These are phyloP conservation scores for Pleuronectes platessa DNA, from an alignment of 2,113 vertebrate genomes.

Conservation along the genomic window DNA sequence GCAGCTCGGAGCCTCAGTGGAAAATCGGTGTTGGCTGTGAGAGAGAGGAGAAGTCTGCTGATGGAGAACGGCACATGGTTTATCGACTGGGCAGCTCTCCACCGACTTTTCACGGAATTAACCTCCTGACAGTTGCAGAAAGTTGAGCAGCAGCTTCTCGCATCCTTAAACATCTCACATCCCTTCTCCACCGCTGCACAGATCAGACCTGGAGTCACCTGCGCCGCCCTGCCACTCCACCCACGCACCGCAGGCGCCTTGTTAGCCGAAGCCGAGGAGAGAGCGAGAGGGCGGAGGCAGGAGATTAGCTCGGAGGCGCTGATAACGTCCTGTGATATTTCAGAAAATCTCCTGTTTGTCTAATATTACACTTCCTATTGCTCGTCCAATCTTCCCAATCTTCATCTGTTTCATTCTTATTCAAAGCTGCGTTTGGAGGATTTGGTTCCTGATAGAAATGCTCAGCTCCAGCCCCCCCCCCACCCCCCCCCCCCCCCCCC, in stretches of 20 bases:
- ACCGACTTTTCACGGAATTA: conserved; percentile 51
- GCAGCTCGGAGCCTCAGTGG: neutral
- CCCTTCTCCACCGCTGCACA: conserved; percentile 4
- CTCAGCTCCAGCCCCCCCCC: conserved; percentile 30
- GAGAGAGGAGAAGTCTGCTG: conserved; percentile 8
- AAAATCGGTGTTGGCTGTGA: neutral
- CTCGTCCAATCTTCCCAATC: conserved; percentile 28
- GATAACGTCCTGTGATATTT: conserved; percentile 60
- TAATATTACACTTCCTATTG: conserved; percentile 57
- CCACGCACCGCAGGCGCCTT: conserved; percentile 37
- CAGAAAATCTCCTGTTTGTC: conserved; percentile 64
- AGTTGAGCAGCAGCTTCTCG: conserved; percentile 41
- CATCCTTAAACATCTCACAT: conserved; percentile 30
- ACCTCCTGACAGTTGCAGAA: conserved; percentile 49
- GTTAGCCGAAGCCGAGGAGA: conserved; percentile 24
- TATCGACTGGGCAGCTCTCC: conserved; percentile 40
- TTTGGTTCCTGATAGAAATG: conserved; percentile 65
- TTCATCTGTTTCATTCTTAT: conserved; percentile 73
- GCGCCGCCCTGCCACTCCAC: conserved; percentile 49
- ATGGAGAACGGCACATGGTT: conserved; percentile 8
- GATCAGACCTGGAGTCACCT: conserved; percentile 53
- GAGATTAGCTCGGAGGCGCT: conserved; percentile 39
- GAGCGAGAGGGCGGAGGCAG: conserved; percentile 20
- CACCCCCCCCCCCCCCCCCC: neutral
- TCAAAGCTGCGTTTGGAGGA: conserved; percentile 73